Evolutionary conservation across 2,113 vertebrate genomes (phyloP), one percentile per base, ranked within the genome.

Genomic region (Sceloporus tristichus): DNA sequence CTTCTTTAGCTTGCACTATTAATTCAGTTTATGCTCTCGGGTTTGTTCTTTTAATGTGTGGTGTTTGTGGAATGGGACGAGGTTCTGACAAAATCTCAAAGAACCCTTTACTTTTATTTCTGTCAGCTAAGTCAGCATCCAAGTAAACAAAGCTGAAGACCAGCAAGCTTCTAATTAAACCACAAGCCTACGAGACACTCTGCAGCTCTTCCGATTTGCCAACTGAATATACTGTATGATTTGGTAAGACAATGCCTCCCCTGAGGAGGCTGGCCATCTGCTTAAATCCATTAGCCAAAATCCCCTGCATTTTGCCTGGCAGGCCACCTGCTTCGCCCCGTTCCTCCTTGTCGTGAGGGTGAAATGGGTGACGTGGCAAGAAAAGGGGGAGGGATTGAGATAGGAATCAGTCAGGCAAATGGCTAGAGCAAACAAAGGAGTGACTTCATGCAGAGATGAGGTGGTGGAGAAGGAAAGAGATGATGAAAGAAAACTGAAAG

Each of bases 301-400:
- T 18, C 48, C 34, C n/a, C 59, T 54, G 27, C 23, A 2, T 88
- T 71, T 78, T 66, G 79, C 56, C 11, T 68, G 62, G 73, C 59
- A 84, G 11, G 27, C 66, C 59, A 62, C 59, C 53, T 13, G 29
- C 71, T 70, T 76, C 40, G 9, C 19, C 23, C 14, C 79, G 25
- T 87, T 87, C 27, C 79, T 75, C 38, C 4, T 5, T 40, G 40
- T 25, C 9, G 23, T n/a, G 62, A 83, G 80, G 42, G 10, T 21
- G 74, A 83, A 84, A 75, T 38, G 65, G 87, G 62, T 83, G 80
- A 88, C 81, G 87, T 88, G 87, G 87, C 80, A 13, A 29, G n/a
- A 77, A 56, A 54, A 25, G 23, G 68, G 65, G n/a, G 23, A 13
- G 29, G 27, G 4, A 56, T 25, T 34, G 21, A 27, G 87, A 78